Evolutionary conservation across 2,888 invertebrate genomes (phyloP).

Genomic region (Poecilobothrus nobilitatus): DNA sequence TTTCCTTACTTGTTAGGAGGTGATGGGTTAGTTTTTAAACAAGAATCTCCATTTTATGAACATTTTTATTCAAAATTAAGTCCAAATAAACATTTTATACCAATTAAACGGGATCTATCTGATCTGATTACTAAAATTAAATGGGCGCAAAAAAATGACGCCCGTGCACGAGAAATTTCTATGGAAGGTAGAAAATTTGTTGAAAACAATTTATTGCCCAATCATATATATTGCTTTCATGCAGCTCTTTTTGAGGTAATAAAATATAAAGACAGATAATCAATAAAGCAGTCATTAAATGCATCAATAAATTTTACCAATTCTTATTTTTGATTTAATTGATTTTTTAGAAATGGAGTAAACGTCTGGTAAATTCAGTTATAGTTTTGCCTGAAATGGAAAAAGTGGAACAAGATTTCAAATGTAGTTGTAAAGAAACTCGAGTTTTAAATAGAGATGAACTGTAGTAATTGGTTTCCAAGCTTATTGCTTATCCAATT

Average conservation of each 20-base stretch:
- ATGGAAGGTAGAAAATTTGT: conserved; percentile 61
- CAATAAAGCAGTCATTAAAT: too few relatives aligned
- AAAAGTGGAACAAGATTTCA: conserved; percentile 45
- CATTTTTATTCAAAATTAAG: conserved; percentile 75
- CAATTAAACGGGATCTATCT: conserved; percentile 68
- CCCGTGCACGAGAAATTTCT: conserved; percentile 57
- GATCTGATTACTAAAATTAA: conserved; percentile 68
- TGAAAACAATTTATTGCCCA: conserved; percentile 68
- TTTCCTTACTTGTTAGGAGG: conserved; percentile 86
- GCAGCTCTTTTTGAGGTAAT: conserved; percentile 57
- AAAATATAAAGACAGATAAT: too few relatives aligned
- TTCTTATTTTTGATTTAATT: conserved; percentile 6
- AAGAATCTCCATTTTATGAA: conserved; percentile 89
- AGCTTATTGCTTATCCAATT: neutral
- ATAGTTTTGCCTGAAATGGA: conserved; percentile 56
- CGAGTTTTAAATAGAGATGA: conserved; percentile 28
- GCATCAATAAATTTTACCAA: neutral
- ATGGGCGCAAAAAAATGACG: conserved; percentile 70
- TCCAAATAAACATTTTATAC: conserved; percentile 74
- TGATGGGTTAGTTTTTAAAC: conserved; percentile 81
- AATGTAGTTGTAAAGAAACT: conserved; percentile 34
- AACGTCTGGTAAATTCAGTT: conserved; percentile 51
- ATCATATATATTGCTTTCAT: conserved; percentile 83
- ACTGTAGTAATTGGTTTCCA: conserved; percentile 27
- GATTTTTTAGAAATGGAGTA: conserved; percentile 61